Base-by-base conservation (phyloP, 2,888 invertebrate species). In the Eristalinus sepulchralis region DNA sequence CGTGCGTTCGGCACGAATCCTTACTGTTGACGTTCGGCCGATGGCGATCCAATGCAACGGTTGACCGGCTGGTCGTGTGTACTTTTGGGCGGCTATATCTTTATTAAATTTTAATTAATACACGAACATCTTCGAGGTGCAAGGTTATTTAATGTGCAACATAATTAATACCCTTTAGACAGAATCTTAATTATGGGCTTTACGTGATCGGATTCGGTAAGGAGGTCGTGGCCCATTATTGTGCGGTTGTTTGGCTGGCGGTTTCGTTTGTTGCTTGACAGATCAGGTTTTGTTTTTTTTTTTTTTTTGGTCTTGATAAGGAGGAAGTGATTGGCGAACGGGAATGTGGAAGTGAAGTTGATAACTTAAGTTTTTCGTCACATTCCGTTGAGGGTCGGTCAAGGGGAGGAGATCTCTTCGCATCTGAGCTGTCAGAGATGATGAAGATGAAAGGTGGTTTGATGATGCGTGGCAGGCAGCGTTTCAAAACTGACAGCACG, bases 101-200 rank as follows among this genome's bases (percentile, higher is more conserved):
- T 86, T 83, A 86, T 86, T 86, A 83, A 75, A 83, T 68, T 83
- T 86, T 79, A 86, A 86, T 86, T 86, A 79, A 86, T 83, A 78
- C 59, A 75, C 66, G 75, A 62, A 62, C 83, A 75, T 70, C 47
- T 78, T 64, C 62, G 47, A 83, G 78, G 86, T 79, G 83, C 83
- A 83, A 86, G 66, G 75, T 83, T 86, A 79, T 86, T 86, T 83
- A 85, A 82, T 66, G 68, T 73, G 53, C 62, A 82, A 64, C 53
- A 78, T 82, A 85, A 85, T 85, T 82, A 77, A 78, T 85, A 62
- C 81, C 64, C 34, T 77, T 53, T 47, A 77, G 77, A 83, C 85
- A 82, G 77, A 70, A 70, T 57, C 82, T 78, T 78, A 78, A 86
- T 86, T 83, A 59, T 60, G 60, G 53, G 31, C 34, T 59, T 55